Conservation (phyloP, 2,113 vertebrate species). For the Physeter macrocephalus region DNA sequence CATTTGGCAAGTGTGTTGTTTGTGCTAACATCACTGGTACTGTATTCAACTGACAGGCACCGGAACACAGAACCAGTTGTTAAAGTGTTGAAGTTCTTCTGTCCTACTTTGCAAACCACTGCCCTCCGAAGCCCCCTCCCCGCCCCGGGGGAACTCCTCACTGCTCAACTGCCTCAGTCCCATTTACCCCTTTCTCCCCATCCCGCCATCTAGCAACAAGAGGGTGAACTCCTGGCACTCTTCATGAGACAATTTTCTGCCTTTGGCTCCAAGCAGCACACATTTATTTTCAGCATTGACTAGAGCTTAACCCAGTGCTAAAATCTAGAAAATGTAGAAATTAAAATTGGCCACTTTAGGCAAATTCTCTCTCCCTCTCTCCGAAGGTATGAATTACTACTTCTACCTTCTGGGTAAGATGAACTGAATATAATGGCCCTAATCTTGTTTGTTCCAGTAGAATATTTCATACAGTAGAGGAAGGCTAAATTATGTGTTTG, state of each 20-base stretch:
- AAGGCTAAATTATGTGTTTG: constrained; percentile 51
- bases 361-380: neutral
- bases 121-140: neutral
- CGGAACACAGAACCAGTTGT: fast-evolving
- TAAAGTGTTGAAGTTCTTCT: neutral
- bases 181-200: fast-evolving
- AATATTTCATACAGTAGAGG: neutral
- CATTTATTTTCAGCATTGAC: constrained; percentile 40
- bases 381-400: neutral
- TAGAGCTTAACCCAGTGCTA: neutral
- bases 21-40: fast-evolving
- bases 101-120: neutral
- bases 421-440: neutral
- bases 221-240: neutral
- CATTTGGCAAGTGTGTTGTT: neutral
- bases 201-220: fast-evolving
- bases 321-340: constrained; percentile 37
- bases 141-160: fast-evolving
- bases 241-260: neutral
- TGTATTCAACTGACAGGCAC: fast-evolving
- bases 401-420: constrained; percentile 32
- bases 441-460: neutral
- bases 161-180: fast-evolving
- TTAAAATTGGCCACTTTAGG: constrained; percentile 42
- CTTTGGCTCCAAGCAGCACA: neutral